Percentiles rank a stretch among this genome's conserved stretches.
Conservation (phyloP, 2,888 invertebrate species). For the Drosophila barbarae region DNA sequence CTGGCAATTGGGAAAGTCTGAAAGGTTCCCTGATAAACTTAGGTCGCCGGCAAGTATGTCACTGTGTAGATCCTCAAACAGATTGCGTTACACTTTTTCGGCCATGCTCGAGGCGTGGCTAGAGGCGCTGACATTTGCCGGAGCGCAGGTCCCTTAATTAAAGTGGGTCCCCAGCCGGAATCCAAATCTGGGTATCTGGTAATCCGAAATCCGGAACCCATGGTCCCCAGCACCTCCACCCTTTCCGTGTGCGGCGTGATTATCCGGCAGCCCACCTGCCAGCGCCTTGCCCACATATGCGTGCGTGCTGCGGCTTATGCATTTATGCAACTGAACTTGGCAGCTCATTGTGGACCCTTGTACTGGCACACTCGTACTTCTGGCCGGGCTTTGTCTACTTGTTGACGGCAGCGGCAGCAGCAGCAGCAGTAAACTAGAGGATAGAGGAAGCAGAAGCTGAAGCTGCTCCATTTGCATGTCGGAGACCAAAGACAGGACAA, state of each 20-base stretch:
- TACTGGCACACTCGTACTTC: conserved; percentile 23
- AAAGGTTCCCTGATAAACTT: neutral
- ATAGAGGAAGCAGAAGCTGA: neutral
- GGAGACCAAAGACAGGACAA: conserved; percentile 17
- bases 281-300: conserved; percentile 32
- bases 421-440: conserved; percentile 6
- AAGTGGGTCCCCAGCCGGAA: conserved; percentile 22
- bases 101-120: conserved; percentile 36
- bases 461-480: conserved; percentile 10
- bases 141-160: conserved; percentile 31
- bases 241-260: conserved; percentile 35
- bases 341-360: conserved; percentile 45
- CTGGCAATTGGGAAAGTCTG: neutral
- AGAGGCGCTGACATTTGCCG: conserved; percentile 23
- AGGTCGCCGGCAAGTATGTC: neutral
- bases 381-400: conserved; percentile 42
- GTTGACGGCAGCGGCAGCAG: conserved; percentile 46
- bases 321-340: conserved; percentile 65
- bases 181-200: conserved; percentile 8
- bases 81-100: conserved; percentile 6
- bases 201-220: neutral
- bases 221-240: conserved; percentile 24
- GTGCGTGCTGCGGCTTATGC: conserved; percentile 61
- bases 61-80: neutral
- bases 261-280: conserved; percentile 38